Evolutionary conservation across 2,797 vertebrate genomes (phyloP), one percentile per base, ranked within the genome.

Genomic region (Ciconia nigra): DNA sequence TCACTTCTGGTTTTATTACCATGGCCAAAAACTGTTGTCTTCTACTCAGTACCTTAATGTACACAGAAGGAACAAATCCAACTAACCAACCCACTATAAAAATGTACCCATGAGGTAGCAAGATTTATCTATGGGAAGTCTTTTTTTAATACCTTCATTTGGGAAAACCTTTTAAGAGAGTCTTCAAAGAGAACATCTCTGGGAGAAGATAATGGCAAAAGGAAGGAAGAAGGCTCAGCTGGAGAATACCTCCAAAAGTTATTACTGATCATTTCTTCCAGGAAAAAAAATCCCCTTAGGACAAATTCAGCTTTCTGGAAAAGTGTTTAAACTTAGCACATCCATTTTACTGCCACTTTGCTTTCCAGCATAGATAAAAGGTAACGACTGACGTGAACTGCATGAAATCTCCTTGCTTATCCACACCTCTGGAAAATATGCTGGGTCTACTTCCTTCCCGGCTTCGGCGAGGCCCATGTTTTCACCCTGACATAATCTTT

Each of bases 401-500:
- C 59, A 80, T 83, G 90, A 95, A 91, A 82, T 95, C 92, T 89
- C 93, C 67, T 76, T 0, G 0, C 51, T 82, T 85, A 90, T 86
- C 81, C 92, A 96, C 88, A 89, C 89, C 90, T 97, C 70, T 97
- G 89, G 83, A 97, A 98, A 95, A 83, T 92, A 96, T 71, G 15
- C 82, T 94, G 83, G 78, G 73, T 97, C 78, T 66, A 72, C 94
- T 96, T 97, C 96, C 91, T 97, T 90, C 87, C 95, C 51, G 15
- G 69, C 91, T 95, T 96, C 61, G 5, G 44, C 63, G n/a, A 58
- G 78, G 89, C 78, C 80, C 94, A 94, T 78, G 52, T 90, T 94
- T 95, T 96, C 70, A 90, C 51, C 76, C 96, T 94, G 93, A 97
- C 94, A 96, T 96, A 97, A 87, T 95, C 78, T 94, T 87, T 93